Evolutionary conservation across 2,888 invertebrate genomes (phyloP), one percentile per base, ranked within the genome.

Genomic region (Eretmocerus hayati): DNA sequence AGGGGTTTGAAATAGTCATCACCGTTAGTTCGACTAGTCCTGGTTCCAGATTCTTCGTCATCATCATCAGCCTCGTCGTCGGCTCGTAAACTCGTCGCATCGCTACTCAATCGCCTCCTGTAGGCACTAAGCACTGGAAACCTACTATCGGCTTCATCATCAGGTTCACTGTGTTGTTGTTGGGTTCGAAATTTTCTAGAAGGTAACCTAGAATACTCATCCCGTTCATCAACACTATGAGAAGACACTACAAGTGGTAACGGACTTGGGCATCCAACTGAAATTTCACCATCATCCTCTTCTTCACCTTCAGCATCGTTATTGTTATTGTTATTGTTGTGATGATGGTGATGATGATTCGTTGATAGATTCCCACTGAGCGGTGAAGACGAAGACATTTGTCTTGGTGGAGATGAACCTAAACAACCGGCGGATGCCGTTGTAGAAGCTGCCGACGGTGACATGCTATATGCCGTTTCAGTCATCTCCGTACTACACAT

Each of bases 1-100:
- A 89, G 67, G 2, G 89, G 89, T 61, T 83, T 83, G 75, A 86
- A 89, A 67, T 87, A 89, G 61, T 87, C 88, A 64, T 87, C 87
- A 43, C 58, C 56, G 32, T 58, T 62, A 26, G 59, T 50, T 62
- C 60, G 30, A 60, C 60, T 21, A 4, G 59, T 55, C 19, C 62
- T 37, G 42, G 16, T 20, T 31, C 19, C 33, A 11, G 19, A 32
- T n/a, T 62, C 59, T 2, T 64, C 62, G 39, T 62, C 55, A 1
- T 53, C 57, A 41, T 62, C 63, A n/a, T n/a, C n/a, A n/a, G n/a
- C n/a, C 43, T 44, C 45, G 21, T 15, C 19, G 20, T 32, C 23
- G n/a, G 21, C 23, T 22, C 15, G 13, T 3, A 20, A 22, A 30
- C 8, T 8, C 18, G 44, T 20, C 11, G 4, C 3, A 9, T 18